Percentiles rank a stretch among this genome's conserved stretches.
phyloP scores from a whole-genome alignment of 1,140 invertebrate species.

The Drosophila persimilis region DNA sequence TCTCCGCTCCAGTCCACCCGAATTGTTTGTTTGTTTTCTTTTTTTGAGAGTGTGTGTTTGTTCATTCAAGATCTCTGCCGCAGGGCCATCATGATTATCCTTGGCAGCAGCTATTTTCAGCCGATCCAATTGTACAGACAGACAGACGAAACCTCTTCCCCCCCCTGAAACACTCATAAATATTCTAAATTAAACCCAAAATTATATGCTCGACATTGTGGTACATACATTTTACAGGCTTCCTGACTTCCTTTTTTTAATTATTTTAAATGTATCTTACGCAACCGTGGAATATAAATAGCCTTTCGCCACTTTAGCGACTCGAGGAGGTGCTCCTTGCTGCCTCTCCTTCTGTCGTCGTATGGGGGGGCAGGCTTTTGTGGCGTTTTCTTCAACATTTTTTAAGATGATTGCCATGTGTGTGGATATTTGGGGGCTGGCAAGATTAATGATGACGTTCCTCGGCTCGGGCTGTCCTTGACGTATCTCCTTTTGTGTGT shows the following conservation, averaged over 20 bases:
- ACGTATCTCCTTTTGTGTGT: constrained; percentile 10
- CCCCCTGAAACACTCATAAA: neutral
- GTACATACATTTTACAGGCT: neutral
- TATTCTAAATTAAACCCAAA: constrained; percentile 1
- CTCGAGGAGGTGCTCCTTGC: neutral
- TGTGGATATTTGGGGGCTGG: constrained; percentile 26
- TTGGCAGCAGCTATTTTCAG: neutral
- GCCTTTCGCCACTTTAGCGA: constrained; percentile 17
- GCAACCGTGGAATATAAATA: constrained; percentile 34
- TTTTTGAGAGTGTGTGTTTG: constrained; percentile 1
- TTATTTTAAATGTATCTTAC: constrained; percentile 30
- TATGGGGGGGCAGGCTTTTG: too few species aligned
- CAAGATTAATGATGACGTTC: constrained; percentile 63
- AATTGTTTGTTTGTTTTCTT: constrained; percentile 7
- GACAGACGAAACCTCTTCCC: too few species aligned
- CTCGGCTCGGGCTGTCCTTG: constrained; percentile 18
- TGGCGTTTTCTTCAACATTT: neutral
- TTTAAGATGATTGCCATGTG: constrained; percentile 16
- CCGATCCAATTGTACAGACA: neutral
- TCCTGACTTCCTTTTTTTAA: constrained; percentile 25
- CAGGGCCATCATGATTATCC: constrained; percentile 17
- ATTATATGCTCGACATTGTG: neutral
- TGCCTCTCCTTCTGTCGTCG: neutral
- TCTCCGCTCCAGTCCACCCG: too few species aligned
- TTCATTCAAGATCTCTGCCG: constrained; percentile 22